Evolutionary conservation across 2,888 invertebrate species (phyloP).

Genomic region (Dexiosoma caninum): DNA sequence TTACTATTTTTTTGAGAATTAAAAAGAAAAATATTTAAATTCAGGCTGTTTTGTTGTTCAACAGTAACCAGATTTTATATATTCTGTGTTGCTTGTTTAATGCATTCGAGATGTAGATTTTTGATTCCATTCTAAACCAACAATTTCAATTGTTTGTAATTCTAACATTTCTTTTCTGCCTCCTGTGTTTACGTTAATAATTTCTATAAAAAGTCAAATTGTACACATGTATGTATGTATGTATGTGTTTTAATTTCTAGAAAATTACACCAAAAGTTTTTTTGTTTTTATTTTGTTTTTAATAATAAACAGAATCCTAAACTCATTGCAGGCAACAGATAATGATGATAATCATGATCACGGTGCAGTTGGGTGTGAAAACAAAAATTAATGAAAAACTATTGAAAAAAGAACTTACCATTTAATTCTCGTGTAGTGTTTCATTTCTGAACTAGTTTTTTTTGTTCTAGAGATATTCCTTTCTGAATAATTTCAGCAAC

Average conservation of each 20-base stretch:
- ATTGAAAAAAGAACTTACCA: slow-evolving; percentile 24
- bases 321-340: neutral
- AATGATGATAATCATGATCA: neutral
- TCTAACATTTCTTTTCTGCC: neutral
- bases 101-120: slow-evolving; percentile 6
- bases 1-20: neutral
- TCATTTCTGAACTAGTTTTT: neutral
- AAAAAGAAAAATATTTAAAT: neutral
- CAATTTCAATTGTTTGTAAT: neutral
- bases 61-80: neutral
- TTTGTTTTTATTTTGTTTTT: no score
- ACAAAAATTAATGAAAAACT: neutral
- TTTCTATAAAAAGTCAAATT: neutral
- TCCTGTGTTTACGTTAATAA: neutral
- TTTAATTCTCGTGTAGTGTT: neutral
- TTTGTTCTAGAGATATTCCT: neutral
- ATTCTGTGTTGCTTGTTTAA: neutral
- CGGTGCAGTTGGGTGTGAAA: neutral
- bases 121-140: neutral
- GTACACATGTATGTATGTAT: no score
- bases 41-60: slow-evolving; percentile 1
- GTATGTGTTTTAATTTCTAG: neutral
- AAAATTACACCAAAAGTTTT: no score
- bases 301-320: neutral
- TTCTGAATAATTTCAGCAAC: slow-evolving; percentile 17